Base-by-base conservation (phyloP, 2,797 vertebrate species). In the Diplodus puntazzo region DNA sequence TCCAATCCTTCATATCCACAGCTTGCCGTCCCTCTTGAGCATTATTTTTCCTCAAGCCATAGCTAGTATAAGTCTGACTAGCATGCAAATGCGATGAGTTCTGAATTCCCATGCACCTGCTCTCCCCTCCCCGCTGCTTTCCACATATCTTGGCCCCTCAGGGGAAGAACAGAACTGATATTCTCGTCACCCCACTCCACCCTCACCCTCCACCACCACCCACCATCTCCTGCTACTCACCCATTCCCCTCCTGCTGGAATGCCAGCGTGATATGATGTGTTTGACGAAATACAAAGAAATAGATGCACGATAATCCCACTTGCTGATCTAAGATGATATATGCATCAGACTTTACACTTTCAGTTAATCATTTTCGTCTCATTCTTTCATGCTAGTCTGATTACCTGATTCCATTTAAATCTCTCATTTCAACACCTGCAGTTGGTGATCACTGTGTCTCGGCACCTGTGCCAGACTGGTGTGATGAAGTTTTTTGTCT, bases 71-170 rank as follows among this genome's bases (percentile, higher is more conserved):
- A 82, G 67, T 82, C 83, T 13, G 63, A 70, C 53, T 46, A 79
- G 62, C 87, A 91, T 94, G 85, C 90, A 93, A 94, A 92, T 92
- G 87, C 86, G 91, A 77, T 76, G 76, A 85, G 84, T 80, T 82
- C 76, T 81, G 86, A 92, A 94, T 94, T 93, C 92, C 93, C 89
- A 89, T 87, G 91, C 92, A 95, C 94, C 94, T 95, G 94, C 90
- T 92, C 83, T 81, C 71, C 27, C 45, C 70, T 82, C 75, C 75
- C 78, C 2, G 11, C 79, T 84, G 65, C 75, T 89, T 25, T 89
- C 53, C 77, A 75, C 75, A 80, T 87, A 81, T 86, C 81, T 62
- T 11, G 18, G 63, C 66, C 83, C 84, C 85, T 82, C 57, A 77
- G 85, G 88, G 84, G 61, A 80, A 74, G 77, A 84, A 69, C 49